phyloP scores from a whole-genome alignment of 2,888 invertebrate genomes.

The Cylindroiulus punctatus region DNA sequence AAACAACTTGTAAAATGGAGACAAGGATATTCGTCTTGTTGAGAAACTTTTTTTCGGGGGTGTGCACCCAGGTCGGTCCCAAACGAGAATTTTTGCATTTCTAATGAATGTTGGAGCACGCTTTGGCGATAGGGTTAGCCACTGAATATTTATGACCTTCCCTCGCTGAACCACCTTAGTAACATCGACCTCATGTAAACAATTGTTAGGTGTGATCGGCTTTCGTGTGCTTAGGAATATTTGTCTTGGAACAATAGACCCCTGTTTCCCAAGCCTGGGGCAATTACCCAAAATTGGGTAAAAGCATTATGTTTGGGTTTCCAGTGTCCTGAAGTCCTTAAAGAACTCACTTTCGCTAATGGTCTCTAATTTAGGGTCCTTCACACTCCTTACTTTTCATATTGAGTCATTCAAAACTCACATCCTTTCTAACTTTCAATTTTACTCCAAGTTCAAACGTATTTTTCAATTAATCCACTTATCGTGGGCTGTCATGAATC shows the following conservation, averaged over 20 bases:
- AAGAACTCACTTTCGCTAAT: too few relatives aligned
- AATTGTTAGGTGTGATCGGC: background rate
- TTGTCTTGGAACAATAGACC: background rate
- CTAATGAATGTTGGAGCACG: conserved; percentile 13
- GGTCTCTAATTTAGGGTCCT: too few relatives aligned
- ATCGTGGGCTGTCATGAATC: too few relatives aligned
- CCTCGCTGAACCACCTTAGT: background rate
- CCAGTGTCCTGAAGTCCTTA: too few relatives aligned
- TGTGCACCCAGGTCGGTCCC: conserved; percentile 3
- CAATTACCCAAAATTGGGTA: too few relatives aligned
- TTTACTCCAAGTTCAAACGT: too few relatives aligned
- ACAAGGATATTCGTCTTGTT: background rate
- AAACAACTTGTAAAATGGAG: conserved; percentile 5
- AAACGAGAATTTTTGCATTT: conserved; percentile 29
- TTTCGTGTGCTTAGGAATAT: background rate
- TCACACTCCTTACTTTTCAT: too few relatives aligned
- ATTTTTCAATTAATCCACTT: too few relatives aligned
- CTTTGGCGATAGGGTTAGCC: conserved; percentile 7
- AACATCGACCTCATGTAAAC: background rate
- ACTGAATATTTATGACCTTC: conserved; percentile 15
- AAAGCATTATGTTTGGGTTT: too few relatives aligned
- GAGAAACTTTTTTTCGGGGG: background rate
- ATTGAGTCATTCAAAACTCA: too few relatives aligned
- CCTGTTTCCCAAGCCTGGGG: too few relatives aligned
- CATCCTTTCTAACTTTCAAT: too few relatives aligned